Evolutionary conservation across 2,797 vertebrate genomes (phyloP).

Genomic region (Smutsia temminckii): DNA sequence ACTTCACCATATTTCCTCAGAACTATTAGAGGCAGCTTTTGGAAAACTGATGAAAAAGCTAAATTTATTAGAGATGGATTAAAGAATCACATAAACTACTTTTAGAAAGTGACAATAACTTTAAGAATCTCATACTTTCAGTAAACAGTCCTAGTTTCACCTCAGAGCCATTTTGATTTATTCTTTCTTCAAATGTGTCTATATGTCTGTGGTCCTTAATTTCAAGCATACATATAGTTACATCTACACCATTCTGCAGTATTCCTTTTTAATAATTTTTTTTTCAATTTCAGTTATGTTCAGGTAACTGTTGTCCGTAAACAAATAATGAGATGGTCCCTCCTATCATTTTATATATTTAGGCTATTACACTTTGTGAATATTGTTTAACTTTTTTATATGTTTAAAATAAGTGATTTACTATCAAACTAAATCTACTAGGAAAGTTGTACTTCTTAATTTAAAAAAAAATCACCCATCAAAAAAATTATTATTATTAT

Average conservation of each 20-base stretch:
- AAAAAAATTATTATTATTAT: slow-evolving; percentile 4
- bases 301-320: neutral
- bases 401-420: slow-evolving; percentile 23
- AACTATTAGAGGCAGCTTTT: neutral
- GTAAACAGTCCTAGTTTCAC: slow-evolving; percentile 45
- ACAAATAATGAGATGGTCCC: neutral
- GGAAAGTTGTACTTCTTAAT: neutral
- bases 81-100: neutral
- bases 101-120: neutral
- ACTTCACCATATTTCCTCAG: slow-evolving; percentile 22
- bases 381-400: slow-evolving; percentile 4
- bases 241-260: neutral
- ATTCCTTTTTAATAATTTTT: slow-evolving; percentile 27
- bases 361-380: neutral
- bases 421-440: slow-evolving; percentile 48
- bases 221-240: neutral
- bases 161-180: neutral
- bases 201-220: neutral
- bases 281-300: neutral
- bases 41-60: neutral
- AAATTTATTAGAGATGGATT: neutral
- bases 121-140: neutral
- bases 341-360: slow-evolving; percentile 3
- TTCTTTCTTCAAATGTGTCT: neutral
- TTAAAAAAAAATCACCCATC: slow-evolving; percentile 35